Percentiles rank a stretch among this genome's conserved stretches.
Conservation (phyloP, 2,113 vertebrate genomes). For the Dinomys branickii region DNA sequence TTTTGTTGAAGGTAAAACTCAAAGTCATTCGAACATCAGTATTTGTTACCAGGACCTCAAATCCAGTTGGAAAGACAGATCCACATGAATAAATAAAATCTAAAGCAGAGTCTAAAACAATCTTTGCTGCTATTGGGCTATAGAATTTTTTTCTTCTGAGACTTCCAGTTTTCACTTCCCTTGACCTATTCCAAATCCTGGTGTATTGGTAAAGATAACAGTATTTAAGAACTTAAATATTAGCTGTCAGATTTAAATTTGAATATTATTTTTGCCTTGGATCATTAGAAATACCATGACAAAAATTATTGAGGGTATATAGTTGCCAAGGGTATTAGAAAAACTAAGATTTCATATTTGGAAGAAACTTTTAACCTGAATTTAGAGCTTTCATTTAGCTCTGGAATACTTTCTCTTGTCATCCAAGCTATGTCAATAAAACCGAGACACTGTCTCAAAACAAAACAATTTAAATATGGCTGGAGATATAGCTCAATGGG, state of each 20-base stretch:
- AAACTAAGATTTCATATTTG: not conserved
- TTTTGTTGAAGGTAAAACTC: not conserved
- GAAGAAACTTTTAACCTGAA: not conserved
- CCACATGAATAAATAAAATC: not conserved
- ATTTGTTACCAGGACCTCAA: slow-evolving; percentile 25
- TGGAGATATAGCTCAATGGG: not conserved
- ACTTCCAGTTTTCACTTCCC: not conserved
- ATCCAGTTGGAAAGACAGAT: not conserved
- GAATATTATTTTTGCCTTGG: not conserved
- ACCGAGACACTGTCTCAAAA: not conserved
- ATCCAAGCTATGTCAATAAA: not conserved
- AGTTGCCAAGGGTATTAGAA: not conserved
- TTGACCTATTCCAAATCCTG: not conserved
- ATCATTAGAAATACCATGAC: not conserved
- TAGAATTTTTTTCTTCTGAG: not conserved
- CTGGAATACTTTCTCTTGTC: not conserved
- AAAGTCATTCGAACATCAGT: slow-evolving; percentile 2
- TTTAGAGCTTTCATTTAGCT: not conserved
- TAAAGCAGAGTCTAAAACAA: not conserved
- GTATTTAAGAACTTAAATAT: not conserved
- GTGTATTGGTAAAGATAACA: not conserved
- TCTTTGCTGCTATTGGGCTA: not conserved
- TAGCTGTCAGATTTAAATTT: not conserved
- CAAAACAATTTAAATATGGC: not conserved
- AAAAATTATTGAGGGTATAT: not conserved